Base-by-base conservation (phyloP, 2,113 vertebrate genomes). In the Hypocryptadius cinnamomeus region DNA sequence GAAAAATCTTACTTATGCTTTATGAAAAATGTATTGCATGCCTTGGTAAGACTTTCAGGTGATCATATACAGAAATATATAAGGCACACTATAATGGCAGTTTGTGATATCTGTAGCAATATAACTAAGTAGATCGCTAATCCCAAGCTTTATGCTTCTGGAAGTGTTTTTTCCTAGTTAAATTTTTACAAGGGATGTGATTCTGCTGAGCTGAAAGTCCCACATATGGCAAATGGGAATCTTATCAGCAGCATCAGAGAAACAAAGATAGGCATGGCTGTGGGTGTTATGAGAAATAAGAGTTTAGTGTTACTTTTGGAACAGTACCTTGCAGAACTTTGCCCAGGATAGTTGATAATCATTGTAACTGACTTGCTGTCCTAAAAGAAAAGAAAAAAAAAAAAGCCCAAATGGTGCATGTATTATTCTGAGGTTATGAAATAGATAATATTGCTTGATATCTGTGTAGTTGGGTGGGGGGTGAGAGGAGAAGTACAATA, bases 311-410 rank as follows among this genome's bases (percentile, higher is more conserved):
- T 73, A n/a, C 20, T 84, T 82, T 65, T n/a, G 21, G 51, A 79
- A 48, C 42, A 60, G 18, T 97, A 99, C 99, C 98, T 99, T 99
- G 78, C 98, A 99, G 96, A 99, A 99, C 97, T 98, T 99, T 39
- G 98, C 98, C 99, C 99, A 99, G 89, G 98, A 98, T 33, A 99
- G 97, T 3, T 99, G 98, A 74, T 98, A 98, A 92, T 99, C 99
- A 60, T 82, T 98, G 90, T 98, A 98, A 96, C 96, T 97, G 50
- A 96, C 91, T 31, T 98, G 98, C 57, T 98, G 98, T 87, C 98
- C 99, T 99, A 51, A 80, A 77, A 57, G 11, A 1, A 5, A 15
- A 13, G 40, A 31, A 54, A 42, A 37, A 48, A 28, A 28, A 10
- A 33, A n/a, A 53, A 15, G 1, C 4, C 11, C 78, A 74, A 71